Evolutionary conservation across 2,888 invertebrate genomes (phyloP).

Genomic region (Polydesmus complanatus): DNA sequence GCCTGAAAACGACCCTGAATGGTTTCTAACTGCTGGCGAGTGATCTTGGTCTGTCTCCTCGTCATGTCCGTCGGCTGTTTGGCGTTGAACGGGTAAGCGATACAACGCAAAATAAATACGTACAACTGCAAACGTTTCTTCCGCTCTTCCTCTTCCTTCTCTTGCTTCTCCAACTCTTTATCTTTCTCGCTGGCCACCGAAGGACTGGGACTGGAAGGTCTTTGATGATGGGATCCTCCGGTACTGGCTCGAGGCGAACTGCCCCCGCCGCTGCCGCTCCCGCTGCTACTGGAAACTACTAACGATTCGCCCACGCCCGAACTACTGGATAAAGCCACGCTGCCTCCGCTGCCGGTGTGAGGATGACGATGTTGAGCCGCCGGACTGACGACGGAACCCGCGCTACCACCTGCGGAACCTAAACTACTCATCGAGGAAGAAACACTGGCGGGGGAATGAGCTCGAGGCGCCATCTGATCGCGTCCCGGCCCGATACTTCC

Average conservation of each 20-base stretch:
- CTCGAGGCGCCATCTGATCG: background rate
- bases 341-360: background rate
- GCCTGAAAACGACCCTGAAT: constrained; percentile 87
- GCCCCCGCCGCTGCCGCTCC: background rate
- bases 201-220: constrained; percentile 74
- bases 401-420: constrained; percentile 15
- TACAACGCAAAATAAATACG: constrained; percentile 93
- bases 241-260: background rate
- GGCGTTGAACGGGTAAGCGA: constrained; percentile 98
- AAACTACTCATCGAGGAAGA: constrained; percentile 20
- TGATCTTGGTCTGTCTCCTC: constrained; percentile 84
- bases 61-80: constrained; percentile 99
- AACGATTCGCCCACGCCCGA: background rate
- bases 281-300: background rate
- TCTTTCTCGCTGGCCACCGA: constrained; percentile 55
- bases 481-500: constrained; percentile 24
- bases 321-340: background rate
- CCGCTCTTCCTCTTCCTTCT: constrained; percentile 89
- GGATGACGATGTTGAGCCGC: background rate
- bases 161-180: constrained; percentile 61
- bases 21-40: constrained; percentile 86
- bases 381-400: constrained; percentile 21
- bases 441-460: constrained; percentile 10
- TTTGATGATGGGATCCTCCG: background rate
- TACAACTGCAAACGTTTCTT: constrained; percentile 89